These are phyloP conservation scores for Zaprionus gabonicus DNA, from an alignment of 1,140 invertebrate species.

Conservation along the genomic window DNA sequence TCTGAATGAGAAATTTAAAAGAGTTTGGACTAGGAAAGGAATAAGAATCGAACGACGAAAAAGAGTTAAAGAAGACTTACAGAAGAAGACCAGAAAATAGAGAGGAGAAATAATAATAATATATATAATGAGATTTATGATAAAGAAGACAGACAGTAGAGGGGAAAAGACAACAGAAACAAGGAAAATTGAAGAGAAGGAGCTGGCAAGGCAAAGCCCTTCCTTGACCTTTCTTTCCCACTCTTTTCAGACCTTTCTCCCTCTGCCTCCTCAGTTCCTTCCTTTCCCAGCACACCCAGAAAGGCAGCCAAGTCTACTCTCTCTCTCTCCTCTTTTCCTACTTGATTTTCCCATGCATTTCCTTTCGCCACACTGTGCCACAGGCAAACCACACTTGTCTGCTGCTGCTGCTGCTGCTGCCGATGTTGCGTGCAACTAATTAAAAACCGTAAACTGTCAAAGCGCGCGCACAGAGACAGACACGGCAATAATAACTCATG, in stretches of 20 bases:
- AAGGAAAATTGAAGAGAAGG: no score
- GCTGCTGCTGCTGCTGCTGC: background rate
- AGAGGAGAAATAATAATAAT: background rate
- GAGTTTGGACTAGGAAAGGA: background rate
- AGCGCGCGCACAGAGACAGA: constrained; percentile 4
- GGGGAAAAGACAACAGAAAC: no score
- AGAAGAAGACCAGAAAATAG: background rate
- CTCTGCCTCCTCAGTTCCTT: background rate
- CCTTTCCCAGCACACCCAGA: background rate
- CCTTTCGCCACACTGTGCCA: constrained; percentile 29
- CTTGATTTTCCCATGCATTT: background rate
- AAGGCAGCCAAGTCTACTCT: background rate
- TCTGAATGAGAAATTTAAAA: background rate
- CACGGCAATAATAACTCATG: constrained; percentile 50
- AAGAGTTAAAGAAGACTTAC: background rate
- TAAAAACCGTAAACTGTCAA: constrained; percentile 64
- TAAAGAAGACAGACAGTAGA: background rate
- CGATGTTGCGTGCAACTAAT: constrained; percentile 52
- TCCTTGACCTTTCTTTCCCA: no score
- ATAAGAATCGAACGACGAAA: background rate
- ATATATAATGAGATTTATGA: background rate
- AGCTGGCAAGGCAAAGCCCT: no score
- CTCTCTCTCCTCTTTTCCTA: background rate
- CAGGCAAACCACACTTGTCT: constrained; percentile 31
- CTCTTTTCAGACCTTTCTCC: no score